Conservation (phyloP, 1,140 invertebrate species). For the Atta texana region DNA sequence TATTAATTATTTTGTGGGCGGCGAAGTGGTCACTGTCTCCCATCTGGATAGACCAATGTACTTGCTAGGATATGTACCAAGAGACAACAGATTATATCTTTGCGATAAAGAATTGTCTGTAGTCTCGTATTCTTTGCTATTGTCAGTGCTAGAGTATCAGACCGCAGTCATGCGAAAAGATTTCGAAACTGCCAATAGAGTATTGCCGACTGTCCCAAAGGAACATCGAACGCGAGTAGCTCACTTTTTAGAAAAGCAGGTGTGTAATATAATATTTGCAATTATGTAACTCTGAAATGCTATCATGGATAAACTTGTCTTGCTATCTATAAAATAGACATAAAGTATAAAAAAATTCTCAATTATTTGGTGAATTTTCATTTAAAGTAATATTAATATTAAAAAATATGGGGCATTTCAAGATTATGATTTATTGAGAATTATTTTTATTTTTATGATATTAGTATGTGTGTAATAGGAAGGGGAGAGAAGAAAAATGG, state of each 20-base stretch:
- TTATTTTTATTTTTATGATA: too few relatives aligned
- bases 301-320: too few relatives aligned
- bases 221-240: constrained; percentile 98
- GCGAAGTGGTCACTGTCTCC: constrained; percentile 99
- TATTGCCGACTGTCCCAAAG: constrained; percentile 97
- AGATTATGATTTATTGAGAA: too few relatives aligned
- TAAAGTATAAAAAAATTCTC: too few relatives aligned
- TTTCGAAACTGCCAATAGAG: constrained; percentile 98
- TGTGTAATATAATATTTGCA: constrained; percentile 75
- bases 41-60: constrained; percentile 98
- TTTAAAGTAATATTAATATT: too few relatives aligned
- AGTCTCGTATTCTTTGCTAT: constrained; percentile 93
- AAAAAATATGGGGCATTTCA: too few relatives aligned
- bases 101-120: constrained; percentile 99
- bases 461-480: too few relatives aligned
- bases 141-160: constrained; percentile 99
- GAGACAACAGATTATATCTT: constrained; percentile 98
- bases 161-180: constrained; percentile 99
- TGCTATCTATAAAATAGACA: too few relatives aligned
- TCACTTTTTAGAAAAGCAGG: constrained; percentile 99
- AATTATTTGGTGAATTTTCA: too few relatives aligned
- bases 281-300: too few relatives aligned
- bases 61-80: constrained; percentile 98
- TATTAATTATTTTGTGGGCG: constrained; percentile 99
- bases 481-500: too few relatives aligned